Evolutionary conservation across 2,797 vertebrate species (phyloP), one percentile per base, ranked within the genome.

Genomic region (Syngnathus rostellatus): DNA sequence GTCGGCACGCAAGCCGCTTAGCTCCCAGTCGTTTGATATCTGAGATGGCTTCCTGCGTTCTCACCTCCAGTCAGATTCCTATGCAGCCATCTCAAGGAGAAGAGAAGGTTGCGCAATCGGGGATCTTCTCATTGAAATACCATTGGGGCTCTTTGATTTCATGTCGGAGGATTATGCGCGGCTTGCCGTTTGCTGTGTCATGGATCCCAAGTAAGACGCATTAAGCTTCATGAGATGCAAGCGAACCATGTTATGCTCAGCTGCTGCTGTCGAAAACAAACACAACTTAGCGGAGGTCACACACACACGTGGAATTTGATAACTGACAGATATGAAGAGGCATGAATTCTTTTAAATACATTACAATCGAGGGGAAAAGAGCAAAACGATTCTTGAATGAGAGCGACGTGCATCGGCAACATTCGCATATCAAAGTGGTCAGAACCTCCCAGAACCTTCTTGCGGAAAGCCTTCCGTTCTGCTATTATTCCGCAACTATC

Each of bases 401-500:
- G 40, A 41, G 40, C 31, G 3, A 31, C 48, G n/a, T 50, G 48
- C 19, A 57, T 57, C 12, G 10, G 2, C 0, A 17, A 16, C 5
- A 57, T 16, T 57, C 37, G 19, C 48, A 51, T 51, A 9, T 37
- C 41, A 61, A 77, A 75, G 64, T 19, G 0, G 19, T 48, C 25
- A 62, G 23, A 23, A 23, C 1, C 19, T 77, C 70, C 72, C 84
- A 86, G 88, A 82, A 84, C 79, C 85, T 84, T 89, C 86, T 79
- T 83, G 89, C 89, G 86, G 90, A 85, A 84, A 91, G 88, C 89
- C 86, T 87, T 84, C 87, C 88, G 79, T 88, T 84, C 87, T 86
- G 88, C 86, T 86, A 87, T 89, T 90, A n/a, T n/a, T n/a, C n/a
- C 91, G 93, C 90, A 94, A 97, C 94, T 81, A 90, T 91, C 92